phyloP scores from a whole-genome alignment of 2,113 vertebrate species.

The Peromyscus leucopus region DNA sequence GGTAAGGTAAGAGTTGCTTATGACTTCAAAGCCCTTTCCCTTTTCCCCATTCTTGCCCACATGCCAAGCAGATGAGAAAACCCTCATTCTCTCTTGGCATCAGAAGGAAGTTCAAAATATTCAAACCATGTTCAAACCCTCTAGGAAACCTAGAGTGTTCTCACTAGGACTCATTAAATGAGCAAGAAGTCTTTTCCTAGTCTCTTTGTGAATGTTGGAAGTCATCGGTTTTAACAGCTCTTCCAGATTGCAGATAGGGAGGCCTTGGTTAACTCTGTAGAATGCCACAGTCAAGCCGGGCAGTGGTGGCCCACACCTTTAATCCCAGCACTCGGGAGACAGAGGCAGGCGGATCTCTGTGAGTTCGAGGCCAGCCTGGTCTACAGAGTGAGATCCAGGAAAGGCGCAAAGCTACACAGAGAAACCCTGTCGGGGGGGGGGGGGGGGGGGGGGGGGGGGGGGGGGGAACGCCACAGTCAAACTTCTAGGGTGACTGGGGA shows the following conservation, averaged over 20 bases:
- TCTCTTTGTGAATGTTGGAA: not conserved
- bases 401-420: no score
- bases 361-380: no score
- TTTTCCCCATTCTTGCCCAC: not conserved
- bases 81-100: not conserved
- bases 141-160: not conserved
- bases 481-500: not conserved
- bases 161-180: not conserved
- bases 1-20: not conserved
- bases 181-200: not conserved
- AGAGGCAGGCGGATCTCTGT: no score
- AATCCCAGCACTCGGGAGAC: no score
- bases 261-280: not conserved
- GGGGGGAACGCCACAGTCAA: no score
- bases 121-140: not conserved
- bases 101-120: not conserved
- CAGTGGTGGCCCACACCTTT: no score
- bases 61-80: not conserved
- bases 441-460: no score
- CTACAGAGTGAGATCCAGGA: no score
- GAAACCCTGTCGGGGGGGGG: no score
- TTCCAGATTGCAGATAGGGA: not conserved
- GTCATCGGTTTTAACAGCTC: not conserved
- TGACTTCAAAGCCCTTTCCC: not conserved
- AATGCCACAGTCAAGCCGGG: no score